Evolutionary conservation across 2,797 vertebrate genomes (phyloP).

Genomic region (Malurus splendens): DNA sequence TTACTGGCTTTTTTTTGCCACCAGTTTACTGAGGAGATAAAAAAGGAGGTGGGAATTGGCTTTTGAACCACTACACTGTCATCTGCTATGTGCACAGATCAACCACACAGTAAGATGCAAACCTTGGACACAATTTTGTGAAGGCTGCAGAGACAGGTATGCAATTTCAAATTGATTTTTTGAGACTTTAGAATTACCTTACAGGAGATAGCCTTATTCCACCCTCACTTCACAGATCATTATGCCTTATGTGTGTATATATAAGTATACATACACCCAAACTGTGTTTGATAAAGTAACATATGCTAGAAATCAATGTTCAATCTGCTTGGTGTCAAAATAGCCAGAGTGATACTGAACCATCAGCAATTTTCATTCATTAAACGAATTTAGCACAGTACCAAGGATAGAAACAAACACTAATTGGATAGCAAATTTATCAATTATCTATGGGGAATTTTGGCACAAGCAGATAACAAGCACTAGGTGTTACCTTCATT

Average conservation of each 20-base stretch:
- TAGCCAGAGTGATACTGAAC: not conserved
- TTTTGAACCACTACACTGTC: not conserved
- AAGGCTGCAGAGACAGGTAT: not conserved
- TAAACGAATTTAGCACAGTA: not conserved
- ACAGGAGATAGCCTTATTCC: not conserved
- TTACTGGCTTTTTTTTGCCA: not conserved
- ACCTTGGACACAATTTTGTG: not conserved
- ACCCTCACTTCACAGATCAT: not conserved
- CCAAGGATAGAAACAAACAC: not conserved
- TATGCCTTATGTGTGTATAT: not conserved
- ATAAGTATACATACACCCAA: not conserved
- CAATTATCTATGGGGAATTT: not conserved
- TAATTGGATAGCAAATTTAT: not conserved
- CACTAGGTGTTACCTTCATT: not conserved
- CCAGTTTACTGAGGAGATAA: rapidly evolving
- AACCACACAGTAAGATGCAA: not conserved
- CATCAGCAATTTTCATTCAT: not conserved
- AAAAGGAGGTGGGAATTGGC: not conserved
- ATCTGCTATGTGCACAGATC: not conserved
- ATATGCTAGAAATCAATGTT: not conserved
- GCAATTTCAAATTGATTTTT: not conserved
- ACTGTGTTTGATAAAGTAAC: not conserved
- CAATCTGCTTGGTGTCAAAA: not conserved
- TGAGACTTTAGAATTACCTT: not conserved
- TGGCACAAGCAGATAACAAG: not conserved